Evolutionary conservation across 2,797 vertebrate genomes (phyloP).

Genomic region (Rhinophrynus dorsalis): DNA sequence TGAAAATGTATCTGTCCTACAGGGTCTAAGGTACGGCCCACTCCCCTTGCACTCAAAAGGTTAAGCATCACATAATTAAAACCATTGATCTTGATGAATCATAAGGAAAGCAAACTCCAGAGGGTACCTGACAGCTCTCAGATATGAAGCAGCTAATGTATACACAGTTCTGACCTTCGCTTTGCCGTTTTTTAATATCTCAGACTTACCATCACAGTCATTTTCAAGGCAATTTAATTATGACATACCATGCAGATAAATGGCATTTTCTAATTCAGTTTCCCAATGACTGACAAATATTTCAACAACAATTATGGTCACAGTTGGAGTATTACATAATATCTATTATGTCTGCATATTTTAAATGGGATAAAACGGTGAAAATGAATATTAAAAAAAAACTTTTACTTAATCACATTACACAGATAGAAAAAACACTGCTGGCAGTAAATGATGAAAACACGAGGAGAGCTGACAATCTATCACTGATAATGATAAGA

Average conservation of each 20-base stretch:
- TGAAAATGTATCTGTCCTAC: no score
- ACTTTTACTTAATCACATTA: constrained; percentile 23
- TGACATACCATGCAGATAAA: constrained; percentile 37
- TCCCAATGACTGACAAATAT: constrained; percentile 23
- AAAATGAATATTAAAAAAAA: constrained; percentile 16
- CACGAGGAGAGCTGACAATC: constrained; percentile 3
- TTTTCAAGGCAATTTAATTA: constrained; percentile 33
- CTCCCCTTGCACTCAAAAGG: no score
- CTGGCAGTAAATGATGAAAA: constrained; percentile 1
- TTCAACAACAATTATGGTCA: constrained; percentile 29
- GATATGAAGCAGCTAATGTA: constrained; percentile 4
- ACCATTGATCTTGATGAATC: background rate
- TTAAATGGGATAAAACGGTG: background rate
- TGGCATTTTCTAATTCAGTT: constrained; percentile 28
- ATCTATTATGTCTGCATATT: constrained; percentile 28
- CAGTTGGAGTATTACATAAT: constrained; percentile 29
- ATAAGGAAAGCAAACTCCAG: background rate
- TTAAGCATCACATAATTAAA: no score
- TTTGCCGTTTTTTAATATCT: constrained; percentile 20
- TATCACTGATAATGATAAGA: constrained; percentile 17
- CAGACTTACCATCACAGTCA: constrained; percentile 13
- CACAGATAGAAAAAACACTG: background rate
- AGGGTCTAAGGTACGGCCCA: no score
- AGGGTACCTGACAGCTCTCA: background rate
- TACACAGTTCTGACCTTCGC: constrained; percentile 10